Base-by-base conservation (phyloP, 2,888 invertebrate genomes). In the Ceraclea dissimilis region DNA sequence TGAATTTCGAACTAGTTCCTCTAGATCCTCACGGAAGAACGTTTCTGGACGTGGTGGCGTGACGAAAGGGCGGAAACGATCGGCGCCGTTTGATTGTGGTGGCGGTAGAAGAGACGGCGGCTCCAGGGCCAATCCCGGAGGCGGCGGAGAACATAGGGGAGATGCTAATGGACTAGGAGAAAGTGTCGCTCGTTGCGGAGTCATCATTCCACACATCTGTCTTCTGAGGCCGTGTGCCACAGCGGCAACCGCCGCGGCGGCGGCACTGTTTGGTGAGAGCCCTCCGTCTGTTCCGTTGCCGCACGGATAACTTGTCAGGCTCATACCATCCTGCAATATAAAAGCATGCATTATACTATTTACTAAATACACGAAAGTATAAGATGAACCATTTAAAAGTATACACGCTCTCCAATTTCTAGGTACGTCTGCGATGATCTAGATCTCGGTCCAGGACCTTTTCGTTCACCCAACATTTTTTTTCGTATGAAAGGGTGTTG, bases 151-250 rank as follows among this genome's bases (percentile, higher is more conserved):
- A 70, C 80, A 79, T 52, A 84, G 70, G 19, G 84, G 82, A 18
- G 83, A 82, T 63, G 77, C 83, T 70, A 79, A 75, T 70, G 78
- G 75, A 67, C 79, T 83, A 67, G 76, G 76, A 55, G 79, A 77
- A 64, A 74, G 79, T 71, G 74, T 81, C 69, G 73, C 81, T 60
- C 69, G 78, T 65, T 63, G 71, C 4, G 84, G 84, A 1, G 88
- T 89, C 57, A 86, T 85, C 85, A 86, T 86, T 71, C 83, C 85
- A 79, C 86, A 87, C 88, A 91, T 90, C 72, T 91, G 91, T 64
- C 91, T 90, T 51, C 90, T 82, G 57, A 91, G 76, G 46, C 89
- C 89, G 74, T 90, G 90, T 16, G 91, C 91, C 54, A 91, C 90
- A 17, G 89, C 89, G 11, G 90, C 90, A 43, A 90, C 90, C 34